Evolutionary conservation across 2,113 vertebrate species (phyloP).

Genomic region (Cariama cristata): DNA sequence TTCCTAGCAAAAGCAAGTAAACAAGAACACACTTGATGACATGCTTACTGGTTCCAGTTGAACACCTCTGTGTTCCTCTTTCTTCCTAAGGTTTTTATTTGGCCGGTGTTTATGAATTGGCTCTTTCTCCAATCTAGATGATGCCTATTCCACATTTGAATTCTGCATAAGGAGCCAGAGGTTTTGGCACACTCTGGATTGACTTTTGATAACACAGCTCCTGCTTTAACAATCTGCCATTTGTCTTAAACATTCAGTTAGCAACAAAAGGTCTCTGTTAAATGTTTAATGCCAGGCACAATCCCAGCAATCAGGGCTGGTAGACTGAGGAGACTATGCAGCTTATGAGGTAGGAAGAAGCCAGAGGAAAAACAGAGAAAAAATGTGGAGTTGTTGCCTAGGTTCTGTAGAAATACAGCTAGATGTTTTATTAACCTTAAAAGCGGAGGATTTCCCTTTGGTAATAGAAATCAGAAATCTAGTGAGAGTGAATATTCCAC

Average conservation of each 20-base stretch:
- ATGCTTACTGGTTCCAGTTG: not conserved
- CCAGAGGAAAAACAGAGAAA: not conserved
- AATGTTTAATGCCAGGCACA: not conserved
- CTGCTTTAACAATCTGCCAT: slow-evolving; percentile 37
- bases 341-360: not conserved
- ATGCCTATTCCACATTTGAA: not conserved
- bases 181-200: not conserved
- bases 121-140: not conserved
- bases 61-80: not conserved
- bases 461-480: not conserved
- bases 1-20: not conserved
- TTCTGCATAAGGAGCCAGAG: not conserved
- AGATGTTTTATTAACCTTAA: not conserved
- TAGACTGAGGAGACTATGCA: not conserved
- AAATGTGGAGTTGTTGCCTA: not conserved
- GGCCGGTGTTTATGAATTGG: not conserved
- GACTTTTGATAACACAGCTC: slow-evolving; percentile 39
- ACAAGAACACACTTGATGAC: not conserved
- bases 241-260: slow-evolving; percentile 1
- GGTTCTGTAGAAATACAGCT: not conserved
- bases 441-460: not conserved
- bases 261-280: slow-evolving; percentile 50
- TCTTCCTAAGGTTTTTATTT: not conserved
- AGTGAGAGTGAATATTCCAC: not conserved
- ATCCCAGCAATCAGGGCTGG: not conserved